phyloP scores from a whole-genome alignment of 2,797 vertebrate genomes.

The Chelidonichthys spinosus region DNA sequence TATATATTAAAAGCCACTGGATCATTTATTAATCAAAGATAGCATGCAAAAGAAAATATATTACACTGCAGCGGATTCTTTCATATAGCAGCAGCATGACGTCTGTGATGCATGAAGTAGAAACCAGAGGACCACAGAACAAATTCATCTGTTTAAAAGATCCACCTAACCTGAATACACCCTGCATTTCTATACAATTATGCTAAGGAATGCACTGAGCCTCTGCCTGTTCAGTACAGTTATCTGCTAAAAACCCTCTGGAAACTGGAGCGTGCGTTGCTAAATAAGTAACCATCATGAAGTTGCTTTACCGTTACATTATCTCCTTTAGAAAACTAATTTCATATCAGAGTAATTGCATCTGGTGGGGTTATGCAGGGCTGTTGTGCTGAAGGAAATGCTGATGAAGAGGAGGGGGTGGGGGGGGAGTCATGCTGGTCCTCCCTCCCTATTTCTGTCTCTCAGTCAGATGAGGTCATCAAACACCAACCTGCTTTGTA shows the following conservation, averaged over 20 bases:
- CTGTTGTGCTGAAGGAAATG: constrained; percentile 42
- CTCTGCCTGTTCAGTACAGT: constrained; percentile 46
- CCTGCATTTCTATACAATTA: constrained; percentile 61
- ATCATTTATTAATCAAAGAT: constrained; percentile 78
- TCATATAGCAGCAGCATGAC: constrained; percentile 61
- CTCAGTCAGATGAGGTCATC: constrained; percentile 78
- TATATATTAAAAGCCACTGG: constrained; percentile 7
- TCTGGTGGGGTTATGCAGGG: constrained; percentile 47
- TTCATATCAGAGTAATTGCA: constrained; percentile 54
- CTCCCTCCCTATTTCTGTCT: constrained; percentile 65
- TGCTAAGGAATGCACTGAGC: constrained; percentile 58
- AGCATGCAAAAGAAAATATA: constrained; percentile 65
- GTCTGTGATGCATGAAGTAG: constrained; percentile 46
- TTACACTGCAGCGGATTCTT: constrained; percentile 49
- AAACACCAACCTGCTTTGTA: constrained; percentile 75
- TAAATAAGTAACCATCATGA: constrained; percentile 48
- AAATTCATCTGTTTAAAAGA: constrained; percentile 58
- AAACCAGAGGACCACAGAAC: constrained; percentile 55
- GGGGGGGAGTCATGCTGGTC: constrained; percentile 41
- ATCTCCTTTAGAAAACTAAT: constrained; percentile 49
- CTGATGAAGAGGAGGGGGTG: constrained; percentile 49
- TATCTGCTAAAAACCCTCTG: constrained; percentile 51
- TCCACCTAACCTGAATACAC: constrained; percentile 50
- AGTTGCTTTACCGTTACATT: constrained; percentile 49
- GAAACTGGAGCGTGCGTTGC: constrained; percentile 39